Evolutionary conservation across 2,888 invertebrate species (phyloP), one percentile per base, ranked within the genome.

Genomic region (Cephus rjabovi): DNA sequence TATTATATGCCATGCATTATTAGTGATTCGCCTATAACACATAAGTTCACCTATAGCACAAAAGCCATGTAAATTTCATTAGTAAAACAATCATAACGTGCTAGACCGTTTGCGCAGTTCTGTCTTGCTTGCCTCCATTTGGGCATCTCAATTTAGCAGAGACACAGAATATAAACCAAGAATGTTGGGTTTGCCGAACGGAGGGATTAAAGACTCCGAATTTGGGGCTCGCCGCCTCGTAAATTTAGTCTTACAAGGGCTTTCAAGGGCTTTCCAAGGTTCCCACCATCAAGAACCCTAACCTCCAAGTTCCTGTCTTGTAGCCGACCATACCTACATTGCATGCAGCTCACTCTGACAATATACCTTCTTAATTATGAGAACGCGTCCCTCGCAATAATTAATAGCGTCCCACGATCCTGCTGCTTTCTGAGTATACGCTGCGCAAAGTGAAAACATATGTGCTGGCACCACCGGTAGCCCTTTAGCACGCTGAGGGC

Each of bases 361-460:
- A 81, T 81, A 78, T 80, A 79, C 79, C 82, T 79, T 81, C 86
- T 87, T 87, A 87, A 88, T 87, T 88, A 88, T 86, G 83, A 86
- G 84, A 82, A 82, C 80, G 79, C 79, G 84, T 86, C 85, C 74
- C 80, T 73, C 77, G 83, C 83, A 83, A 87, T 89, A 87, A 88
- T 89, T 89, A 88, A 88, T 88, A 82, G 83, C 81, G 74, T 77
- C 56, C 56, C 75, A 79, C 77, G 79, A 82, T 80, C 77, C 82
- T 74, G 81, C 79, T 81, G 80, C 81, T 82, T 81, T 80, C 75
- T 23, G 23, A 56, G 83, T 37, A 34, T 71, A 31, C 34, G 71
- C 31, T 31, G 12, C 12, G 71, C 71, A 34, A 34, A 31, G 71
- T 34, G 71, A 31, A 71, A 9, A 33, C 71, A 71, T 71, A 12